Base-by-base conservation (phyloP, 2,888 invertebrate genomes). In the Amphipoea lucens region DNA sequence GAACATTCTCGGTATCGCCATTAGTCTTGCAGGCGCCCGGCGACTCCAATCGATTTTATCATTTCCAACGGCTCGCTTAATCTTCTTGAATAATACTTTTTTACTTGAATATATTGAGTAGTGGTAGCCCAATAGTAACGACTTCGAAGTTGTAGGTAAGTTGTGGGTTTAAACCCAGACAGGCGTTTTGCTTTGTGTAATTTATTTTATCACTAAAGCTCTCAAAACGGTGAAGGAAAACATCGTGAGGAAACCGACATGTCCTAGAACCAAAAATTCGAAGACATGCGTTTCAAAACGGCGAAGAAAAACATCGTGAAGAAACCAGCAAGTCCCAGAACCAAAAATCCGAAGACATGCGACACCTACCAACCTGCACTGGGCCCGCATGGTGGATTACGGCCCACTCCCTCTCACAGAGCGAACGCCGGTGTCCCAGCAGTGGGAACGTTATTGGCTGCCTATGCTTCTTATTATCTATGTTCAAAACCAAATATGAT, bases 21-120 rank as follows among this genome's bases (percentile, higher is more conserved):
- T 94, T 92, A 94, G 94, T 92, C 92, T 92, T 91, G 91, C 90
- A 90, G 94, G 92, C 94, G 93, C 92, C 93, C 83, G 84, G 74
- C 86, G 78, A 86, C 74, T 77, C 74, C 81, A 86, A 94, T 94
- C 91, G 94, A 94, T 94, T 93, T 93, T 92, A 92, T 92, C 90
- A 91, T 92, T 92, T 87, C 91, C 81, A 88, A 89, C 88, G 81
- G 83, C 80, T 62, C 79, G 86, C 84, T 90, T 91, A 90, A 92
- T 92, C 91, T 89, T 88, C 79, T 90, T 88, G 86, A 89, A 90
- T 89, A 90, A 87, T 87, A 89, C 87, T 87, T 88, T 86, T 84
- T 79, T 76, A 81, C 51, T 83, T 74, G 70, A 81, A 86, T 83
- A 74, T 82, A 57, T 57, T 57, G 23, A 57, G 23, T 11, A n/a